These are phyloP conservation scores for Urechis unicinctus DNA, from an alignment of 2,888 invertebrate species.

Conservation along the genomic window DNA sequence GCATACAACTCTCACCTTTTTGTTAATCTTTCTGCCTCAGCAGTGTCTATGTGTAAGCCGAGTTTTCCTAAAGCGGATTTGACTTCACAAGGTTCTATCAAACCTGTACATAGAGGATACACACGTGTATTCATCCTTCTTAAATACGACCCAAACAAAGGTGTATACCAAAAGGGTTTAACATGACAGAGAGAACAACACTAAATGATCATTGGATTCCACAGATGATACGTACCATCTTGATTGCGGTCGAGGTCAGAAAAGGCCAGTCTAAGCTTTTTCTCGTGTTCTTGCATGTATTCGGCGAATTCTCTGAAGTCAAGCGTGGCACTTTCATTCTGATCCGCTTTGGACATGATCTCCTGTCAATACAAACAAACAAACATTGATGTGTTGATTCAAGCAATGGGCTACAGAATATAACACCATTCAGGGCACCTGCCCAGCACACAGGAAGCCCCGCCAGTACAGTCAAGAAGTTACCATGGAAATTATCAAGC, in stretches of 20 bases:
- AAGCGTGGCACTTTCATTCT: constrained; percentile 44
- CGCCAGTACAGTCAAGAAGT: no score
- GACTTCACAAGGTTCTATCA: constrained; percentile 69
- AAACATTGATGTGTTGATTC: neutral
- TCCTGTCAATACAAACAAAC: constrained; percentile 12
- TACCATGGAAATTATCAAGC: no score
- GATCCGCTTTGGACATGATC: constrained; percentile 19
- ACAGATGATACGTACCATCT: constrained; percentile 68
- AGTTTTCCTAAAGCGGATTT: constrained; percentile 82
- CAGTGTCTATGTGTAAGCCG: constrained; percentile 75
- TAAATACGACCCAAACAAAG: no score
- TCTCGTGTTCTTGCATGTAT: constrained; percentile 91
- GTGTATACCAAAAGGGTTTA: no score
- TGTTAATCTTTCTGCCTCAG: constrained; percentile 78
- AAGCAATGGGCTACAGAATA: no score
- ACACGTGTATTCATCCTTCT: no score
- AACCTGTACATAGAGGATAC: constrained; percentile 36
- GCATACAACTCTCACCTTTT: no score
- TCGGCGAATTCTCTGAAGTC: constrained; percentile 87
- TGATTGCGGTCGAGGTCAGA: constrained; percentile 85
- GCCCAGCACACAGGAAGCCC: no score
- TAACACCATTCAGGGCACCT: no score
- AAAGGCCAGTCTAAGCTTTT: constrained; percentile 83
- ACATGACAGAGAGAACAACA: neutral
- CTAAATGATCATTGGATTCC: neutral